These are phyloP conservation scores for Nettapus auritus DNA, from an alignment of 2,113 vertebrate species.

Conservation along the genomic window DNA sequence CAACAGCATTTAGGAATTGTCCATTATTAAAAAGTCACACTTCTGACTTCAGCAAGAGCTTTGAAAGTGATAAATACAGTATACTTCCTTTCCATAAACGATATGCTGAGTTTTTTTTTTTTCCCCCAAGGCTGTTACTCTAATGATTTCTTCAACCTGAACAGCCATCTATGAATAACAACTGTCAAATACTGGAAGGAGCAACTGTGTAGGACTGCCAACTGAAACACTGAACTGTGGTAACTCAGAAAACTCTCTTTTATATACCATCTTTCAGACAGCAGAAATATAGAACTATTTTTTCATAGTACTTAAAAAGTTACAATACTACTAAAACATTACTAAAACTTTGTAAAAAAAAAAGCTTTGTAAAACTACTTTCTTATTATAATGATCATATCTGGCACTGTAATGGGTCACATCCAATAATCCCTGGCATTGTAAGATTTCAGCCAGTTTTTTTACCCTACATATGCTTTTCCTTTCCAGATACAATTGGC, in stretches of 20 bases:
- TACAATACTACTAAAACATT: background rate
- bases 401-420: background rate
- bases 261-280: background rate
- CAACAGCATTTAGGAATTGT: background rate
- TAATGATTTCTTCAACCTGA: background rate
- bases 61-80: background rate
- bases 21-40: background rate
- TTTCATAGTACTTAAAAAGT: background rate
- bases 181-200: background rate
- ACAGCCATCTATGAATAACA: background rate
- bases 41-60: background rate
- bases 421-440: background rate
- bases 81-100: background rate
- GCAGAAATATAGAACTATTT: background rate
- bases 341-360: background rate
- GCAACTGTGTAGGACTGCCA: background rate
- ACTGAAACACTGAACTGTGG: background rate
- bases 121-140: background rate
- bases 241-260: background rate
- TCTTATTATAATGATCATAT: background rate
- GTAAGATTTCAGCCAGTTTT: background rate
- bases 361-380: background rate
- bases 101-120: background rate
- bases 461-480: rapidly evolving
- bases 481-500: background rate